Base-by-base conservation (phyloP, 2,888 invertebrate genomes). In the Acleris laterana region DNA sequence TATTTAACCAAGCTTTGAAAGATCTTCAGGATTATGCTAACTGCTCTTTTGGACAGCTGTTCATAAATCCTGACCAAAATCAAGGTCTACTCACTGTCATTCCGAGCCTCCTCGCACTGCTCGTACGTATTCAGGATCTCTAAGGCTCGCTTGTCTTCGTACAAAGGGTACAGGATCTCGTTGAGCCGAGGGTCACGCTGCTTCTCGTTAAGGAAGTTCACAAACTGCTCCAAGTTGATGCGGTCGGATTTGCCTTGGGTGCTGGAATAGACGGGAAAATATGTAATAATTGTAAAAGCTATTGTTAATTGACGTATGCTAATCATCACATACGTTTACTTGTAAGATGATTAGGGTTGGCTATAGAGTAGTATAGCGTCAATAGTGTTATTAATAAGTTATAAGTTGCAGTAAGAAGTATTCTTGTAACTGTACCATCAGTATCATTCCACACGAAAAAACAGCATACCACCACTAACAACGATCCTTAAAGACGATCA, bases 121-220 rank as follows among this genome's bases (percentile, higher is more conserved):
- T 99, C 99, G 82, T 99, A 99, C 4, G 97, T 97, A 74, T 95
- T 95, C 79, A 99, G 98, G 80, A 99, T 98, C 91, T 99, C 98
- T 42, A 95, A 92, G 17, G 98, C 98, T 80, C 99, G 94, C 85
- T 98, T 98, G 77, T 98, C 97, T 81, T 99, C 98, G 82, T 99
- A 99, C 69, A 99, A 94, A 3, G 99, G 99, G 90, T 98, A 99
- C 59, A 99, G 94, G 87, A 99, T 99, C 94, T 99, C 99, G 93
- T 99, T 99, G 72, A 99, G 95, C 42, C 99, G 95, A 5, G 99
- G 99, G 93, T 99, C 99, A 67, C 99, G 94, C 90, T 99, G 99
- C 86, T 98, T 98, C 88, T 99, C 98, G 85, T 99, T 99, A 81
- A 99, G 93, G 89, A 99, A 99, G 80, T 96, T 96, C 62, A 99